These are phyloP conservation scores for Lobophora halterata DNA, from an alignment of 2,888 invertebrate species.

Conservation along the genomic window DNA sequence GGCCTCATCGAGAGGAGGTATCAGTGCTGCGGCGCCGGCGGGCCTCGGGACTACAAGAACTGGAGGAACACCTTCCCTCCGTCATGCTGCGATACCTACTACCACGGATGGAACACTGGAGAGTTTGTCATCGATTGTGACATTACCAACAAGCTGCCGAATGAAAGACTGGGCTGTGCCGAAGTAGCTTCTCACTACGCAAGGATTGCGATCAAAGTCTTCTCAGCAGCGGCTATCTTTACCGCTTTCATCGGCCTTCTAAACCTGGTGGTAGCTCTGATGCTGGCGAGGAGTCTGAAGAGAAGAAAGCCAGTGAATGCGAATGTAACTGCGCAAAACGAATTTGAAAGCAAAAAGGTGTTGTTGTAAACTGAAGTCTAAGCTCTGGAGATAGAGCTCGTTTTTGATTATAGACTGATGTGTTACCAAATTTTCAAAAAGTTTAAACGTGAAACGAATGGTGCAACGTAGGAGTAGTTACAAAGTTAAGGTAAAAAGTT, in stretches of 20 bases:
- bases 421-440: too few species aligned
- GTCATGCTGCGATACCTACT: constrained; percentile 69
- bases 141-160: constrained; percentile 66
- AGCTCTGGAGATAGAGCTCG: constrained; percentile 4
- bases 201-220: constrained; percentile 53
- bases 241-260: constrained; percentile 55
- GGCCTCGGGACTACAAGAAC: constrained; percentile 66
- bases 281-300: constrained; percentile 47
- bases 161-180: constrained; percentile 66
- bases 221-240: constrained; percentile 53
- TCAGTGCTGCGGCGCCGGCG: constrained; percentile 68
- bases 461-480: constrained; percentile 2
- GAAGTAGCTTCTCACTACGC: constrained; percentile 62
- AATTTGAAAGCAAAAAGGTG: constrained; percentile 68
- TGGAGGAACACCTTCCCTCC: constrained; percentile 62
- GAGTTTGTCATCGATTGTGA: constrained; percentile 60
- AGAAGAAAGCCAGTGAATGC: constrained; percentile 42
- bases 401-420: constrained; percentile 19
- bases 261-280: constrained; percentile 47
- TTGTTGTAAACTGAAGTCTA: constrained; percentile 39
- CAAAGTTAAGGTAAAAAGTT: constrained; percentile 3
- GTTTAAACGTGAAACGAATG: too few species aligned
- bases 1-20: constrained; percentile 59
- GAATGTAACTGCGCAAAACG: constrained; percentile 46
- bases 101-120: constrained; percentile 62